A percentile compares a stretch with the other conserved stretches of the same genome.
Evolutionary conservation across 2,797 vertebrate species (phyloP).

Genomic region (Oreochromis grahami): DNA sequence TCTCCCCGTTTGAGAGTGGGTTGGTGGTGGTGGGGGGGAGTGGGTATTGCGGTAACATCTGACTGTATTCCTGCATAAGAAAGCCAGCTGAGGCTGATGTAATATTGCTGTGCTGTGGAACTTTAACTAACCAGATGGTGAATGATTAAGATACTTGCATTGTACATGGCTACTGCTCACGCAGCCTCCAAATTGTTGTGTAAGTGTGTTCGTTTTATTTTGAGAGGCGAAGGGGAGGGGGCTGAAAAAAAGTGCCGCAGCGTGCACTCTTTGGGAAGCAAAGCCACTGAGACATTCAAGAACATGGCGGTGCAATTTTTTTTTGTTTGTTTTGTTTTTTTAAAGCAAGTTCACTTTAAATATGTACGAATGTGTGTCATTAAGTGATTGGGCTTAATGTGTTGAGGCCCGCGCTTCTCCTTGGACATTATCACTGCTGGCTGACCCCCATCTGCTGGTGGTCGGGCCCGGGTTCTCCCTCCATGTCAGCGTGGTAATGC

Average conservation of each 20-base stretch:
- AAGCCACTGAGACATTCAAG: constrained; percentile 74
- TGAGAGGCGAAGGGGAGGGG: neutral
- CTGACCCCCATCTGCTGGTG: constrained; percentile 99
- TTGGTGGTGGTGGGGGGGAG: neutral
- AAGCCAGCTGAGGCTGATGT: constrained; percentile 50
- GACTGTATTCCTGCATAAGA: constrained; percentile 47
- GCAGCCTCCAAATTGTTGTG: constrained; percentile 32
- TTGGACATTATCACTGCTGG: constrained; percentile 85
- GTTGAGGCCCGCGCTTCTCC: constrained; percentile 32
- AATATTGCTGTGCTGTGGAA: constrained; percentile 64
- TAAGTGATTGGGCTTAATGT: constrained; percentile 25
- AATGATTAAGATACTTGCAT: constrained; percentile 60
- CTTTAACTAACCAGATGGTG: constrained; percentile 58
- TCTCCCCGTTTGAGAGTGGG: constrained; percentile 4
- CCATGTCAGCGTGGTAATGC: constrained; percentile 95
- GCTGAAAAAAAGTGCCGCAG: constrained; percentile 41
- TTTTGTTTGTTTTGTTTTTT: neutral
- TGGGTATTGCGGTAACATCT: constrained; percentile 29
- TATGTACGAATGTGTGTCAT: constrained; percentile 29
- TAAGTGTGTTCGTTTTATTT: neutral
- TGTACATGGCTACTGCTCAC: constrained; percentile 41
- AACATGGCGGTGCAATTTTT: constrained; percentile 63
- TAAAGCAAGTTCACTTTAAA: constrained; percentile 47
- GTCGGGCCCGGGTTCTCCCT: constrained; percentile 95
- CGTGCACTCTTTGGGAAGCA: constrained; percentile 69